These are phyloP conservation scores for Athalia cordata DNA, from an alignment of 2,888 invertebrate genomes.

Conservation along the genomic window DNA sequence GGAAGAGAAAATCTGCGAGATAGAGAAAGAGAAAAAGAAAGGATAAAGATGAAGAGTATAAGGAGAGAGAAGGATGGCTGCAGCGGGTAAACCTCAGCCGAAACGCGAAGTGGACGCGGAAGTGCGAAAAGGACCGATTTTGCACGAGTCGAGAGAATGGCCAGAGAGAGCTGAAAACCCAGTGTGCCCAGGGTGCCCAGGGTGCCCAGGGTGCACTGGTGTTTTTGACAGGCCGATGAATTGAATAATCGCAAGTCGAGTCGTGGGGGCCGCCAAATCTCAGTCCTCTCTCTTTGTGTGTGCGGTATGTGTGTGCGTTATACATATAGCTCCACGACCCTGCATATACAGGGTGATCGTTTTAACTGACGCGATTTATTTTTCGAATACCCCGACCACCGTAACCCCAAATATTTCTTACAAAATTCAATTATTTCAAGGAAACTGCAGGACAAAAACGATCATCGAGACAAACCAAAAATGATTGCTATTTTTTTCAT, in stretches of 20 bases:
- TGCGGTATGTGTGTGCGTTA: slow-evolving; percentile 19
- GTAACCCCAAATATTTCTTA: background rate
- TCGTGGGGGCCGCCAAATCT: slow-evolving; percentile 72
- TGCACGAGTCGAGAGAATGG: slow-evolving; percentile 40
- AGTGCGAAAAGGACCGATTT: slow-evolving; percentile 45
- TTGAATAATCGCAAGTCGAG: slow-evolving; percentile 74
- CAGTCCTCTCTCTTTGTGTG: slow-evolving; percentile 62
- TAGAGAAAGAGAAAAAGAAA: background rate
- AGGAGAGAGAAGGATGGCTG: slow-evolving; percentile 51
- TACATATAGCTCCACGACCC: background rate
- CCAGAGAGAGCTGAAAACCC: slow-evolving; percentile 47
- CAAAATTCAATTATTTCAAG: background rate
- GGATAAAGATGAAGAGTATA: slow-evolving; percentile 16
- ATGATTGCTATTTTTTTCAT: too few relatives aligned
- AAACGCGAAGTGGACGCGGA: slow-evolving; percentile 45
- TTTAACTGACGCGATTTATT: slow-evolving; percentile 21
- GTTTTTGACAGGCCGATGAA: slow-evolving; percentile 74
- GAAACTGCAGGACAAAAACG: too few relatives aligned
- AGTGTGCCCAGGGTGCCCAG: slow-evolving; percentile 67
- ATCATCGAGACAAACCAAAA: too few relatives aligned
- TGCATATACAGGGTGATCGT: slow-evolving; percentile 34
- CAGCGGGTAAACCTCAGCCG: slow-evolving; percentile 33
- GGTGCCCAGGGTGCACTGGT: slow-evolving; percentile 72
- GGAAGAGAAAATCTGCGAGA: slow-evolving; percentile 9
- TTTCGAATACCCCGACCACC: background rate